Percentiles rank a stretch among this genome's conserved stretches.
phyloP scores from a whole-genome alignment of 2,888 invertebrate genomes.

The Lasioglossum malachurum region DNA sequence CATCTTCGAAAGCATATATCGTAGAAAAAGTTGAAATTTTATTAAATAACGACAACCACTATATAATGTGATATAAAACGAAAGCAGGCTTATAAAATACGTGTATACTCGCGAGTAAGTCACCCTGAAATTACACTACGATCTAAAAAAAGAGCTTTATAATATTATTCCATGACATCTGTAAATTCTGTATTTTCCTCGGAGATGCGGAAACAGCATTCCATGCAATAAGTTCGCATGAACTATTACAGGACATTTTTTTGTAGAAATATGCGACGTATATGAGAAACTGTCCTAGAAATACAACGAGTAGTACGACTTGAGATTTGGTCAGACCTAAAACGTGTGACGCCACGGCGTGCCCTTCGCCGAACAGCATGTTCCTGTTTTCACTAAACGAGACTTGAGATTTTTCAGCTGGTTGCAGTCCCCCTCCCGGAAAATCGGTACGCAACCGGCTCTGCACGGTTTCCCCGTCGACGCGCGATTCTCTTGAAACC shows the following conservation, averaged over 20 bases:
- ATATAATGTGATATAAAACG: background rate
- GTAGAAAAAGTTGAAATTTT: background rate
- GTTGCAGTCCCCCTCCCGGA: constrained; percentile 44
- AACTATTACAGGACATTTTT: background rate
- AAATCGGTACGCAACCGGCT: constrained; percentile 39
- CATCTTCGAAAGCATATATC: background rate
- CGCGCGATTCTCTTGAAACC: constrained; percentile 35
- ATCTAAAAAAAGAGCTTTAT: background rate
- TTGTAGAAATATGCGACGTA: background rate
- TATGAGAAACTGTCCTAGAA: constrained; percentile 13
- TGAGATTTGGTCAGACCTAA: constrained; percentile 37
- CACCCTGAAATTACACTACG: background rate
- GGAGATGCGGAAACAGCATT: background rate
- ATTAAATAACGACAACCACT: background rate
- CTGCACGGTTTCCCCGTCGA: constrained; percentile 36
- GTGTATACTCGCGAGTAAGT: background rate
- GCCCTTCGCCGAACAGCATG: constrained; percentile 61
- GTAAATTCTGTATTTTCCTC: background rate
- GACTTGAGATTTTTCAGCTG: constrained; percentile 53
- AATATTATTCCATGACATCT: background rate
- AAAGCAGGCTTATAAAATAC: background rate
- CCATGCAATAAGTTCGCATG: background rate
- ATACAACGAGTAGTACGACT: constrained; percentile 22
- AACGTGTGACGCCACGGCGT: constrained; percentile 63
- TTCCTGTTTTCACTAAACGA: constrained; percentile 54